A percentile compares a stretch with the other conserved stretches of the same genome.
phyloP scores from a whole-genome alignment of 2,888 invertebrate species.

The Eulithis testata region DNA sequence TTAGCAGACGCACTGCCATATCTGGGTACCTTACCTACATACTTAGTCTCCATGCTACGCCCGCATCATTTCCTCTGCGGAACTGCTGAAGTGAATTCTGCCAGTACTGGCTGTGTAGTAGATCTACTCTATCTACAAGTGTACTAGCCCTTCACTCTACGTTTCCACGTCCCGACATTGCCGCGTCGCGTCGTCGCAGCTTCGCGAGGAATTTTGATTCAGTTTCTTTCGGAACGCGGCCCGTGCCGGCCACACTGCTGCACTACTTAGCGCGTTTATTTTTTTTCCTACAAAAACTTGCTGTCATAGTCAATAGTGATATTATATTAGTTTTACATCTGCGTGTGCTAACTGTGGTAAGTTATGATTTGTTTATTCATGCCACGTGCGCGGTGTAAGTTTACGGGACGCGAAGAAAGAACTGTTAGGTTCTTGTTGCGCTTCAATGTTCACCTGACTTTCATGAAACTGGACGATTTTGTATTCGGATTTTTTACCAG shows the following conservation, averaged over 20 bases:
- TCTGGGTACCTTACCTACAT: neutral
- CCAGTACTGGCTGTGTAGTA: conserved; percentile 2
- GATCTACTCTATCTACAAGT: neutral
- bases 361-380: conserved; percentile 42
- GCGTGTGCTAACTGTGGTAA: conserved; percentile 47
- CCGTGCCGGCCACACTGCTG: conserved; percentile 55
- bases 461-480: neutral
- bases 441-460: conserved; percentile 31
- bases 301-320: conserved; percentile 66
- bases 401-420: conserved; percentile 23
- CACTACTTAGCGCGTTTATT: conserved; percentile 42
- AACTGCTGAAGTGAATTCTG: conserved; percentile 6
- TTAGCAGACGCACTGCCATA: conserved; percentile 9
- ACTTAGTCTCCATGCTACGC: conserved; percentile 6
- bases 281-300: conserved; percentile 51
- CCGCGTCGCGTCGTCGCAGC: conserved; percentile 22
- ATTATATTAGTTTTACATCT: conserved; percentile 53
- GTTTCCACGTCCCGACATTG: conserved; percentile 21
- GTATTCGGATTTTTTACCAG: conserved; percentile 4
- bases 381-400: conserved; percentile 43
- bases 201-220: conserved; percentile 47
- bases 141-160: conserved; percentile 18
- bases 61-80: conserved; percentile 9
- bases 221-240: conserved; percentile 65
- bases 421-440: conserved; percentile 28